Evolutionary conservation across 1,140 invertebrate genomes (phyloP), one percentile per base, ranked within the genome.

Genomic region (Pseudoatta argentina): DNA sequence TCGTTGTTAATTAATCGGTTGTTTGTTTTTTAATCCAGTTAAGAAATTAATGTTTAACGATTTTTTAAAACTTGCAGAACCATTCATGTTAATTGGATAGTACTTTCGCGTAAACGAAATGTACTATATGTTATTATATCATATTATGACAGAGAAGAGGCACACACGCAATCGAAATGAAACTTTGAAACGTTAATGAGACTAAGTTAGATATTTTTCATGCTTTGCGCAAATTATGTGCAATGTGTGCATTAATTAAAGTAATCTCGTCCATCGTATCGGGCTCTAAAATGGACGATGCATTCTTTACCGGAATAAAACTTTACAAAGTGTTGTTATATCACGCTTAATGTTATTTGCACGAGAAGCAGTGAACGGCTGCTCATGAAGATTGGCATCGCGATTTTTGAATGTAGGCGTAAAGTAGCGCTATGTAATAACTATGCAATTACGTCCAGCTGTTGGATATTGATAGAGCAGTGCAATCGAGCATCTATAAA

Each of bases 331-430:
- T 6, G 64, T 53, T 53, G 18, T 57, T n/a, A 12, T 16, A 72
- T 66, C 10, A 8, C 3, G 24, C 48, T 64, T 55, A 89, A 67
- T 64, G 48, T 10, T 21, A 66, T 16, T 73, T 16, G 14, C 72
- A 77, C 27, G 71, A 75, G n/a, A 87, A 69, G 51, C 48, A 55
- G 8, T 55, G 44, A 39, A 69, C n/a, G 18, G 24, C 57, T 16
- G 73, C 16, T 39, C 27, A 61, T 75, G 82, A 53, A 86, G 67
- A 73, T 77, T 57, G 24, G 14, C 18, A 77, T 83, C 66, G 48
- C 69, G 69, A 86, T 75, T 63, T 53, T 7, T 14, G 0, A n/a
- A 57, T 61, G 88, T 89, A 69, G 88, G 88, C 48, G 82, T 73
- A 14, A 61, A 61, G 48, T 51, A 61, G 8, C 63, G 75, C 10